A percentile compares a stretch with the other conserved stretches of the same genome.
Evolutionary conservation across 2,888 invertebrate genomes (phyloP).

Genomic region (Caenorhabditis uteleia): DNA sequence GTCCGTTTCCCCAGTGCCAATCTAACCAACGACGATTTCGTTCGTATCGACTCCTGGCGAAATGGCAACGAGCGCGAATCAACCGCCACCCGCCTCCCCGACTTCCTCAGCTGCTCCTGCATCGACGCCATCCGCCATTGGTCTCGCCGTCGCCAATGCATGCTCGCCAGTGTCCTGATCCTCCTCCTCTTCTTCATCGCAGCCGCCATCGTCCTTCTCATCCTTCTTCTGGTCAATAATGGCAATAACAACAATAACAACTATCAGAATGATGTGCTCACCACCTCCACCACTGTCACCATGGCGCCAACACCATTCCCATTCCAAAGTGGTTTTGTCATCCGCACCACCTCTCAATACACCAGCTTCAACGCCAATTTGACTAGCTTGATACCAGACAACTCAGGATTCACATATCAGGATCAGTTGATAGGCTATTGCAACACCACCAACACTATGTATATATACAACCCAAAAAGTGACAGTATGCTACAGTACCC

Average conservation of each 20-base stretch:
- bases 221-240: slow-evolving; percentile 28
- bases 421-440: slow-evolving; percentile 4
- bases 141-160: slow-evolving; percentile 23
- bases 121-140: slow-evolving; percentile 22
- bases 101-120: slow-evolving; percentile 12
- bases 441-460: no score
- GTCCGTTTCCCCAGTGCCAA: slow-evolving; percentile 32
- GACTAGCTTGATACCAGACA: slow-evolving; percentile 4
- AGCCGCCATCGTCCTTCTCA: slow-evolving; percentile 24
- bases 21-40: slow-evolving; percentile 25
- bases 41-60: slow-evolving; percentile 28
- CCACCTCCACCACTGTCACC: slow-evolving; percentile 11
- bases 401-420: slow-evolving; percentile 6
- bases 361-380: slow-evolving; percentile 12
- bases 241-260: slow-evolving; percentile 23
- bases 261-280: slow-evolving; percentile 11
- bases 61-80: slow-evolving; percentile 19
- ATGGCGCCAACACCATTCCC: slow-evolving; percentile 1
- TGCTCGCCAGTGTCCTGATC: slow-evolving; percentile 15
- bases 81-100: no score
- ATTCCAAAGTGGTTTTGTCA: slow-evolving; percentile 10
- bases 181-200: slow-evolving; percentile 28
- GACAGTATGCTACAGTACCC: no score
- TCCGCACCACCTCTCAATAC: slow-evolving; percentile 21
- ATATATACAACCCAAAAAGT: no score